Percentiles rank a stretch among this genome's conserved stretches.
Conservation (phyloP, 2,113 vertebrate genomes). For the Pseudopipra pipra region DNA sequence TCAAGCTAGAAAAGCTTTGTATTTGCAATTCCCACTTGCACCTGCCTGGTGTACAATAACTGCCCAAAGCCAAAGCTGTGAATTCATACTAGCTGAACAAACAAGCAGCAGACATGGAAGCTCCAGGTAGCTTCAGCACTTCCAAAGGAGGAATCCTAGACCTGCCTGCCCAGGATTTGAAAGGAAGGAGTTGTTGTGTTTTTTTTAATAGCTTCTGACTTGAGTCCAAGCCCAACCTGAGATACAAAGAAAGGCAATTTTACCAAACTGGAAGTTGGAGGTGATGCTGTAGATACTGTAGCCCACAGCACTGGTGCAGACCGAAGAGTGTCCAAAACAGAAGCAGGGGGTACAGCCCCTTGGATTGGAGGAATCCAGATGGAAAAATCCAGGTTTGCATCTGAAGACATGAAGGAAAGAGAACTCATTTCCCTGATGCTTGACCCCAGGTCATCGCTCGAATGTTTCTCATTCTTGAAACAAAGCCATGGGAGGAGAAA, state of each 20-base stretch:
- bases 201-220: not conserved
- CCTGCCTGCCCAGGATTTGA: not conserved
- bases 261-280: slow-evolving; percentile 85
- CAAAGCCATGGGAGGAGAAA: not conserved
- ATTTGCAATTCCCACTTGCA: not conserved
- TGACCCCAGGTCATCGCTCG: fast-evolving
- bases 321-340: slow-evolving; percentile 95
- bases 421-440: not conserved
- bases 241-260: not conserved
- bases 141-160: not conserved
- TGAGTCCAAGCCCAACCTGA: not conserved
- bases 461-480: slow-evolving; percentile 37
- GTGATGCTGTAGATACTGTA: slow-evolving; percentile 81
- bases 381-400: slow-evolving; percentile 95
- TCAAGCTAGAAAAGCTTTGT: not conserved
- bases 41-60: fast-evolving
- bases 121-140: not conserved
- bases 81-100: not conserved
- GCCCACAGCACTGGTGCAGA: slow-evolving; percentile 84
- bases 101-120: not conserved
- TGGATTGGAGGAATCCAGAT: slow-evolving; percentile 85
- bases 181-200: not conserved
- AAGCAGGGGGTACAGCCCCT: slow-evolving; percentile 94
- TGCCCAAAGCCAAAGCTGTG: not conserved
- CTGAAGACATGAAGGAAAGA: slow-evolving; percentile 66